Evolutionary conservation across 2,113 vertebrate genomes (phyloP).

Genomic region (Phrynosoma platyrhinos): DNA sequence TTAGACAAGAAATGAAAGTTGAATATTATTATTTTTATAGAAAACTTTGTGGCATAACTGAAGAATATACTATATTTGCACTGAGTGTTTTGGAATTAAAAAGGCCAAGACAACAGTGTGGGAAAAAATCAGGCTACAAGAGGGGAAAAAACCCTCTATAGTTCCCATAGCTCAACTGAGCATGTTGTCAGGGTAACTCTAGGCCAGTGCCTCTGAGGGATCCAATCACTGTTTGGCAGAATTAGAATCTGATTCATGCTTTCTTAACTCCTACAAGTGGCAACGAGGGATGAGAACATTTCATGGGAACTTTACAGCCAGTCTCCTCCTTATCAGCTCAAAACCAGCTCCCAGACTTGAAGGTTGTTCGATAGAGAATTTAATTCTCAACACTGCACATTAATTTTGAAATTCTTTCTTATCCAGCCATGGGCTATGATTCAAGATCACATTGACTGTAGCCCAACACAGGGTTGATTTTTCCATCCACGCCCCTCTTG

Average conservation of each 20-base stretch:
- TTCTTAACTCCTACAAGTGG: slow-evolving; percentile 75
- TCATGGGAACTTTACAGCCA: slow-evolving; percentile 75
- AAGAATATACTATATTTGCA: neutral
- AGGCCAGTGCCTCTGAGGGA: slow-evolving; percentile 72
- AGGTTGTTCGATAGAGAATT: slow-evolving; percentile 73
- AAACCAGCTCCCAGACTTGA: slow-evolving; percentile 77
- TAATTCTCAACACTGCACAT: slow-evolving; percentile 76
- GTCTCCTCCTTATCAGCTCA: slow-evolving; percentile 79
- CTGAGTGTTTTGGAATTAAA: slow-evolving; percentile 52
- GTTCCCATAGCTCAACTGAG: slow-evolving; percentile 79
- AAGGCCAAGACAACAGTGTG: slow-evolving; percentile 59
- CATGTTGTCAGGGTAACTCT: slow-evolving; percentile 62
- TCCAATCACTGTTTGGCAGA: slow-evolving; percentile 79
- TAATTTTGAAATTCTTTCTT: slow-evolving; percentile 81
- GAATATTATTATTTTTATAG: neutral
- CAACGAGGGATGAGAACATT: slow-evolving; percentile 78
- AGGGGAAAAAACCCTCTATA: slow-evolving; percentile 17
- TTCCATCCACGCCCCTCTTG: slow-evolving; percentile 78
- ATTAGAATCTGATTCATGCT: slow-evolving; percentile 86
- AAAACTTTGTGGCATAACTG: neutral
- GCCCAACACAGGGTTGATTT: slow-evolving; percentile 70
- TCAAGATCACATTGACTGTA: slow-evolving; percentile 54
- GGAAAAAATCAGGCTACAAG: slow-evolving; percentile 55
- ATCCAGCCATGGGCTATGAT: slow-evolving; percentile 75
- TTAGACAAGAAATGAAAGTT: neutral